These are phyloP conservation scores for Xyliphius kryptos DNA, from an alignment of 2,113 vertebrate species.

Conservation along the genomic window DNA sequence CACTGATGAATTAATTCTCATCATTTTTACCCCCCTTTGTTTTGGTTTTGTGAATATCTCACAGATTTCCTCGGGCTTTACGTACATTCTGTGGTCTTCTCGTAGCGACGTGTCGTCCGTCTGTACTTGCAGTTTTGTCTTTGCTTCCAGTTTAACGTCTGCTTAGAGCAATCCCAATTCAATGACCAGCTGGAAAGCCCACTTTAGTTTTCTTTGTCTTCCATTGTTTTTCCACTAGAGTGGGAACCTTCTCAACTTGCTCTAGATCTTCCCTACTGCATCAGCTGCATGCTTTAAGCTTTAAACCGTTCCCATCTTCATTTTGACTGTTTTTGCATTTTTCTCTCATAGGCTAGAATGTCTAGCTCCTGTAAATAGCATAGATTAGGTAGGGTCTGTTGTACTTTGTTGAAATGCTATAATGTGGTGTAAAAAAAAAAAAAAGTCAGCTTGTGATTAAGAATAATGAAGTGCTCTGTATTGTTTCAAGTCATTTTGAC, in stretches of 20 bases:
- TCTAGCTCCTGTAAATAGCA: constrained; percentile 76
- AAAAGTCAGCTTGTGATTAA: constrained; percentile 76
- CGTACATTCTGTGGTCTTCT: constrained; percentile 37
- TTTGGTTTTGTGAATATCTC: no score
- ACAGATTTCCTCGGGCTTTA: no score
- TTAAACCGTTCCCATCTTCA: constrained; percentile 44
- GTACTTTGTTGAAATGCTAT: constrained; percentile 64
- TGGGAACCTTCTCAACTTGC: constrained; percentile 60
- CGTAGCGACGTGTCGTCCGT: constrained; percentile 36
- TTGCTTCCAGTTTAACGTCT: constrained; percentile 77
- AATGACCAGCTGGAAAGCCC: constrained; percentile 85
- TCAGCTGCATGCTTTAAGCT: constrained; percentile 70
- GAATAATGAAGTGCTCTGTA: constrained; percentile 76
- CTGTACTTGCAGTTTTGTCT: constrained; percentile 83
- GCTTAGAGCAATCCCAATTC: constrained; percentile 76
- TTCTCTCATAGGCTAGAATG: constrained; percentile 62
- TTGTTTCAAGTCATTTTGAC: constrained; percentile 77
- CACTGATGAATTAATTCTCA: no score
- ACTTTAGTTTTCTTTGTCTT: constrained; percentile 75
- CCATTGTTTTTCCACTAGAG: constrained; percentile 69
- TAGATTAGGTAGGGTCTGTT: constrained; percentile 72
- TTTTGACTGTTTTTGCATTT: constrained; percentile 45
- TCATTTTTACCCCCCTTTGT: neutral
- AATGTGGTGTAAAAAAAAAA: constrained; percentile 59
- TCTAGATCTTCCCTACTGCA: constrained; percentile 71